phyloP scores from a whole-genome alignment of 1,140 invertebrate species.

The Maconellicoccus hirsutus region DNA sequence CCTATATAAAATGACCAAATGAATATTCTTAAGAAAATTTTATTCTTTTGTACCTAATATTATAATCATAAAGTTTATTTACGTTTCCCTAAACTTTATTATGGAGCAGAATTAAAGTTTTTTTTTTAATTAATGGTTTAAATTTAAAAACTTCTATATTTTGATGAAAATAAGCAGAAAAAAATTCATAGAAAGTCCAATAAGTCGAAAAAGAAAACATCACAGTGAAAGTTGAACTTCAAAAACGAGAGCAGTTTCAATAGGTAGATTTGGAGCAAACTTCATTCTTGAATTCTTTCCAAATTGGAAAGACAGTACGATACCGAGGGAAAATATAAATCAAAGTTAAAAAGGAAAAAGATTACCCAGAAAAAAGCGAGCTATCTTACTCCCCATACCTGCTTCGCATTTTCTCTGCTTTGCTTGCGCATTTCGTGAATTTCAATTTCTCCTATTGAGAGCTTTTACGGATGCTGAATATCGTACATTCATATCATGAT shows the following conservation, averaged over 20 bases:
- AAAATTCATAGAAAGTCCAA: too few species aligned
- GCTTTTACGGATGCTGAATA: slow-evolving; percentile 17
- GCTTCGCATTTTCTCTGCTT: background rate
- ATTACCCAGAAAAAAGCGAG: slow-evolving; percentile 4
- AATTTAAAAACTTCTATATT: too few species aligned
- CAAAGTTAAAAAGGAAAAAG: slow-evolving; percentile 21
- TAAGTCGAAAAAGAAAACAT: too few species aligned
- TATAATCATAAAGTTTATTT: too few species aligned
- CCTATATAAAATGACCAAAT: too few species aligned
- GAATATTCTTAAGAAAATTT: too few species aligned
- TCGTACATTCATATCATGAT: slow-evolving; percentile 1
- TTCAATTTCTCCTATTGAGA: slow-evolving; percentile 19
- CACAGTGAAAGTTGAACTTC: too few species aligned
- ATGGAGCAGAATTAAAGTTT: too few species aligned
- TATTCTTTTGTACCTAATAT: too few species aligned
- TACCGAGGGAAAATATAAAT: slow-evolving; percentile 21
- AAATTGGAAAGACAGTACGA: slow-evolving; percentile 18
- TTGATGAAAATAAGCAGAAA: too few species aligned
- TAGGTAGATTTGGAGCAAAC: background rate
- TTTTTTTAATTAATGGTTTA: too few species aligned
- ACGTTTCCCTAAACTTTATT: too few species aligned
- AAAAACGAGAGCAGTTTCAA: background rate
- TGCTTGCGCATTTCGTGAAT: slow-evolving; percentile 19
- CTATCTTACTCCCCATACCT: slow-evolving; percentile 9
- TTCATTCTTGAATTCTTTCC: slow-evolving; percentile 12